phyloP scores from a whole-genome alignment of 2,888 invertebrate species.

The Lutraria lutraria region DNA sequence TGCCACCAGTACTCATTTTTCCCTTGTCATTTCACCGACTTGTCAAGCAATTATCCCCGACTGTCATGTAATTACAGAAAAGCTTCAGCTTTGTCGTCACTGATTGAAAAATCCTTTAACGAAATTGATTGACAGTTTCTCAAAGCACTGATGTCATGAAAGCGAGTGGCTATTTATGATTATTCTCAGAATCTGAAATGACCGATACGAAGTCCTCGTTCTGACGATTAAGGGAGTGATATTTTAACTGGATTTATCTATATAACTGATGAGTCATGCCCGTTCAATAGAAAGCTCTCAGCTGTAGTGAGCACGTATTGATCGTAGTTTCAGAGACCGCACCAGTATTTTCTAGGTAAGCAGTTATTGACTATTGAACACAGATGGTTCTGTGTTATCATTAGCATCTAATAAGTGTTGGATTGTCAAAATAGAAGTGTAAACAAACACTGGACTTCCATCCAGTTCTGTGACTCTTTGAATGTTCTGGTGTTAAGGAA shows the following conservation, averaged over 20 bases:
- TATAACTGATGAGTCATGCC: constrained; percentile 61
- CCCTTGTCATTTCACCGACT: not conserved
- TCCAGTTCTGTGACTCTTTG: not conserved
- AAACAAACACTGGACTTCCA: constrained; percentile 55
- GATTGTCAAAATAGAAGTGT: constrained; percentile 49
- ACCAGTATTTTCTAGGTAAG: constrained; percentile 51
- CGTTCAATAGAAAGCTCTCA: constrained; percentile 65
- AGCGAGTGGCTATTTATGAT: constrained; percentile 33
- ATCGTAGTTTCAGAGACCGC: constrained; percentile 36
- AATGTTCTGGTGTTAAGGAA: not conserved
- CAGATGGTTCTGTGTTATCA: constrained; percentile 48
- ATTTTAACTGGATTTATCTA: constrained; percentile 63
- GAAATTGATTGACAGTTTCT: constrained; percentile 39
- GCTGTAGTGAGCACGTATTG: constrained; percentile 59
- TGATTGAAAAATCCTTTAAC: constrained; percentile 34
- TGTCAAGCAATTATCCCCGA: constrained; percentile 23
- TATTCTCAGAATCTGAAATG: constrained; percentile 22
- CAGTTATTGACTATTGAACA: constrained; percentile 57
- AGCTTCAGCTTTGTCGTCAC: constrained; percentile 32
- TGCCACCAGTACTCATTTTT: not conserved
- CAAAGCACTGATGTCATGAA: constrained; percentile 27
- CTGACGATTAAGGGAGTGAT: constrained; percentile 31
- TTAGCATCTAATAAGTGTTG: constrained; percentile 30
- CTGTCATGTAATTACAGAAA: constrained; percentile 32
- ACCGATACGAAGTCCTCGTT: constrained; percentile 32